Evolutionary conservation across 2,113 vertebrate species (phyloP), one percentile per base, ranked within the genome.

Genomic region (Candoia aspera): DNA sequence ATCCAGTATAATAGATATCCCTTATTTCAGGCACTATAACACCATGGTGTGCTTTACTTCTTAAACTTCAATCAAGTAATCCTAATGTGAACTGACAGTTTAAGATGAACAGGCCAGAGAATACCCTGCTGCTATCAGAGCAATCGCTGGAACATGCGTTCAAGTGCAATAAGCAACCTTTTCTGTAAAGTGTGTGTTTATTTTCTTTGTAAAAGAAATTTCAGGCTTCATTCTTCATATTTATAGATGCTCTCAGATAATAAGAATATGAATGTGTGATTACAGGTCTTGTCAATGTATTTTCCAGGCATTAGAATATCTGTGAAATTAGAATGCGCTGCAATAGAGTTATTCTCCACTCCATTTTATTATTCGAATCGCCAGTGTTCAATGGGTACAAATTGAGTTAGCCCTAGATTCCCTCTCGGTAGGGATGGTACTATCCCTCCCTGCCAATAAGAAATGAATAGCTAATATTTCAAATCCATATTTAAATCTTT

Each of bases 141-240:
- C 33, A 84, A 59, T 37, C 46, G 49, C 23, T 37, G 91, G 86
- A 64, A 59, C 64, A 84, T 37, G 10, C 90, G 2, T 54, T 54
- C 8, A 42, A n/a, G 37, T 46, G 49, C 24, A 12, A 94, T 84
- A 73, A 57, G 0, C 17, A 55, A 0, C n/a, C 26, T 92, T 90
- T 90, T n/a, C 68, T 88, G 24, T 55, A 93, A 92, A 37, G 12
- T 90, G 17, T 4, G 29, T 73, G 59, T 88, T 46, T 60, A 26
- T 26, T 33, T 15, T 17, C 26, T 9, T 68, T 55, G 59, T 55
- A 12, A 17, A 49, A 85, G 24, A 84, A 90, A 90, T 84, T 42
- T 59, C 57, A 84, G 73, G 11, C 29, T 90, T 19, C 68, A 33
- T 23, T 49, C 59, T 46, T 13, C 59, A 37, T n/a, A n/a, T 64